Percentiles rank a stretch among this genome's conserved stretches.
These are phyloP conservation scores for Aromia moschata DNA, from an alignment of 2,888 invertebrate species.

Conservation along the genomic window DNA sequence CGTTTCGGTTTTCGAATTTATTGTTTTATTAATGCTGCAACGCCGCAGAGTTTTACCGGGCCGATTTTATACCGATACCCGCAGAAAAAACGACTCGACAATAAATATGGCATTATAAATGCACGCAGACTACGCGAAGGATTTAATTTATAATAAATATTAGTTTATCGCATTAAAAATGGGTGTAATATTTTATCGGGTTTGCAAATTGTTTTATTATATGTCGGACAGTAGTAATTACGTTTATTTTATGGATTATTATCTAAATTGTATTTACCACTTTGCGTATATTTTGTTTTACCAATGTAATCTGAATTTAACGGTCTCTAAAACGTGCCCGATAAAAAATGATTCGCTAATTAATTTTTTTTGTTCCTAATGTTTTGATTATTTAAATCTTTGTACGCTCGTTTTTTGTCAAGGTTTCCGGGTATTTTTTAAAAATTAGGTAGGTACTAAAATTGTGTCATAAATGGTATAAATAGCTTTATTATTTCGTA, in stretches of 20 bases:
- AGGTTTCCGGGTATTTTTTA: too few relatives aligned
- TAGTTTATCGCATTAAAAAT: slow-evolving; percentile 20
- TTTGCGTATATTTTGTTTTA: slow-evolving; percentile 1
- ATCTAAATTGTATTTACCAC: background rate
- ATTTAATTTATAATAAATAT: slow-evolving; percentile 32
- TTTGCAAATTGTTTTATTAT: background rate
- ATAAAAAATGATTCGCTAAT: too few relatives aligned
- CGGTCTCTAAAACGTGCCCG: too few relatives aligned
- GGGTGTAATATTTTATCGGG: background rate
- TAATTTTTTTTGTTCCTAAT: too few relatives aligned
- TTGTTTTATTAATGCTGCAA: slow-evolving; percentile 58
- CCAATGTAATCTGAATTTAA: too few relatives aligned
- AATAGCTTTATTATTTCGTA: too few relatives aligned
- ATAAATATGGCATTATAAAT: slow-evolving; percentile 40
- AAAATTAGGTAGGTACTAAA: too few relatives aligned
- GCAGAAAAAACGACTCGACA: slow-evolving; percentile 36
- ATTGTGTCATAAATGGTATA: too few relatives aligned
- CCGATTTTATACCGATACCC: slow-evolving; percentile 36
- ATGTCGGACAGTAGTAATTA: background rate
- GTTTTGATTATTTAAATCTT: too few relatives aligned
- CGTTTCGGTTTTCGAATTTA: slow-evolving; percentile 60
- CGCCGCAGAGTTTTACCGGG: slow-evolving; percentile 46
- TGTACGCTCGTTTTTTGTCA: too few relatives aligned
- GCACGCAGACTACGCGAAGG: slow-evolving; percentile 13
- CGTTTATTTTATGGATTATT: background rate